Evolutionary conservation across 23 tunicate species (phyloP), one percentile per base, ranked within the genome.

Genomic region (Halocynthia roretzi): DNA sequence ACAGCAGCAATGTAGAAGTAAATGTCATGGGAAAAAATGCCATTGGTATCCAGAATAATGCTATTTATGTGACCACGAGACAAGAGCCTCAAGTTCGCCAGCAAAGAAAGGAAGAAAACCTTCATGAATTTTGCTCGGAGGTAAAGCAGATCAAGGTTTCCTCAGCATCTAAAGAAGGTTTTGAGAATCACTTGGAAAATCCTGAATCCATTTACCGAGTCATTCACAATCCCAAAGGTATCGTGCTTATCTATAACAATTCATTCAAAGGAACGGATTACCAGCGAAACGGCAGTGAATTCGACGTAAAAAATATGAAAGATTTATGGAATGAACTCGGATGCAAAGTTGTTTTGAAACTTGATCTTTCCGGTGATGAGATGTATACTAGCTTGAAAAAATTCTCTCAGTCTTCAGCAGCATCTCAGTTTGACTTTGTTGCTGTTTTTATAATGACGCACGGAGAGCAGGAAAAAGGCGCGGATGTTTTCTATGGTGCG

Each of bases 371-470:
- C 5, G 77, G 69, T 17, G 69, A n/a, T 78, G 72, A 56, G 6
- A 74, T 75, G 84, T 10, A 53, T 51, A n/a, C 72, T 7, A 7
- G n/a, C 40, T 18, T 86, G 70, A 44, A 75, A 52, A 64, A 65
- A 7, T 86, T 86, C 76, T 31, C 44, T 31, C 17, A 68, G 31
- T 56, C 78, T 5, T 8, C 52, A 7, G 50, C 8, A 12, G 86
- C 76, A 49, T 6, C 7, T 2, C 48, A 56, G 55, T 53, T 77
- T n/a, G 85, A 76, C 49, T 80, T 86, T 71, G 77, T 70, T 21
- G 82, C 76, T 56, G 85, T 86, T 23, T 52, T 86, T 10, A 76
- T 86, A 8, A 86, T 86, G 92, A 62, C 81, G 9, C 92, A 86
- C 61, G 92, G 90, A 17, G 72, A 57, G 0, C 52, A 52, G 53